A percentile compares a stretch with the other conserved stretches of the same genome.
phyloP scores from a whole-genome alignment of 2,888 invertebrate species.

The Cryptus armator region DNA sequence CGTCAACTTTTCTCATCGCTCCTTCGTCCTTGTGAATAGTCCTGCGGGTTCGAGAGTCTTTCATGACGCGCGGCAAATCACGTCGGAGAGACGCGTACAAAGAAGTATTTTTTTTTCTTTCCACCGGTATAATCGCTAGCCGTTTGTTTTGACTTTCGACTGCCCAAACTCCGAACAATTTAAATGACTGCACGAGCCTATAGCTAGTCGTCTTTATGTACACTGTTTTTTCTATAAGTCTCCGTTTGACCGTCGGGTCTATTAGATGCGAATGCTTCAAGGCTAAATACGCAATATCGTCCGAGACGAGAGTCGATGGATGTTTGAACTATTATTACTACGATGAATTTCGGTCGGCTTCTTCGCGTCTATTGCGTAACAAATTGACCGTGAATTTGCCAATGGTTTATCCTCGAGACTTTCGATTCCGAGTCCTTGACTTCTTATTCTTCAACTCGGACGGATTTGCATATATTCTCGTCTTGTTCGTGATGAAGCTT shows the following conservation, averaged over 20 bases:
- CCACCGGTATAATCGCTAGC: background rate
- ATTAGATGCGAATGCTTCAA: constrained; percentile 24
- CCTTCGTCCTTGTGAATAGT: constrained; percentile 47
- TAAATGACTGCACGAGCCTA: background rate
- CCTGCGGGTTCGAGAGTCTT: constrained; percentile 11
- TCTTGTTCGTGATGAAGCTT: background rate
- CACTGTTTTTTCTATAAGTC: background rate
- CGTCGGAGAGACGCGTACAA: background rate
- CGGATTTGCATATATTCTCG: constrained; percentile 33
- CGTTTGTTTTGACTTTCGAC: constrained; percentile 19
- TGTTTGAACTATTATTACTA: background rate
- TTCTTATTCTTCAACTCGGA: background rate
- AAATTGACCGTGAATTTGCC: constrained; percentile 22
- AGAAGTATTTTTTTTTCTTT: background rate
- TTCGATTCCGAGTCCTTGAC: background rate
- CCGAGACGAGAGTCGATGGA: background rate
- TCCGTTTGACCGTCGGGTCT: background rate
- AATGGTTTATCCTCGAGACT: constrained; percentile 23
- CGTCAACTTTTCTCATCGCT: constrained; percentile 22
- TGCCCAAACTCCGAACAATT: background rate
- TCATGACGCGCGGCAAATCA: background rate
- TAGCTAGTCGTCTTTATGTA: background rate
- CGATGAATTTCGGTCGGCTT: background rate
- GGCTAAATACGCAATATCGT: constrained; percentile 21
- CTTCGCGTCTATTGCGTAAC: constrained; percentile 9